These are phyloP conservation scores for Apamea anceps DNA, from an alignment of 2,888 invertebrate genomes.

Conservation along the genomic window DNA sequence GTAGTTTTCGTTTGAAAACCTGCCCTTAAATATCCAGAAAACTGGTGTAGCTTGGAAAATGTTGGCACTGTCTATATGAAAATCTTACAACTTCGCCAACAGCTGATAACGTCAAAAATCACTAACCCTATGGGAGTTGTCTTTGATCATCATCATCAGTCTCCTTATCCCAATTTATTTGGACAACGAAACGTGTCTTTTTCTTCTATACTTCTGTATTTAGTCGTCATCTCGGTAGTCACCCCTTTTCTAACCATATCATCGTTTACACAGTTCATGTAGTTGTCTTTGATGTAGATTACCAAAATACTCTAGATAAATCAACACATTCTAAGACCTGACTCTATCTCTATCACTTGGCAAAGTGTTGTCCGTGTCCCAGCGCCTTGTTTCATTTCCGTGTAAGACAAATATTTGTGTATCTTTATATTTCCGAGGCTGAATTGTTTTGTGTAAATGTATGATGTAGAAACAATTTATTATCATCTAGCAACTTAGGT, in stretches of 20 bases:
- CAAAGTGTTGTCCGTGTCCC: background rate
- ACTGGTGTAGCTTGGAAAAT: background rate
- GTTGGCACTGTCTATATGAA: background rate
- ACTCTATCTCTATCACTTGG: constrained; percentile 18
- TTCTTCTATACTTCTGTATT: no score
- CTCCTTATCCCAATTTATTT: no score
- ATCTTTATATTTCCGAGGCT: constrained; percentile 22
- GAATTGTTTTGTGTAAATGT: constrained; percentile 23
- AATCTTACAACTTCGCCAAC: background rate
- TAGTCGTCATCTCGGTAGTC: no score
- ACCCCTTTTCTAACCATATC: no score
- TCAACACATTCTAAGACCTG: background rate
- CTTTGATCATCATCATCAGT: no score
- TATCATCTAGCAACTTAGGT: background rate
- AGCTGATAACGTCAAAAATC: background rate
- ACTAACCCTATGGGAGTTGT: background rate
- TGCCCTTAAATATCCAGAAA: background rate
- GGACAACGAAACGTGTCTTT: no score
- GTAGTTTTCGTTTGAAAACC: background rate
- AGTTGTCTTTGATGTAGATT: background rate
- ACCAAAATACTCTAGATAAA: background rate
- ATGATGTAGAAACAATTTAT: background rate
- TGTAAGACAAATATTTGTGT: constrained; percentile 34
- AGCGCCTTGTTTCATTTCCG: constrained; percentile 39
- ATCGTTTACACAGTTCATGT: no score